Percentiles rank a stretch among this genome's conserved stretches.
phyloP scores from a whole-genome alignment of 2,113 vertebrate genomes.

The Ptilorrhoa leucosticta region DNA sequence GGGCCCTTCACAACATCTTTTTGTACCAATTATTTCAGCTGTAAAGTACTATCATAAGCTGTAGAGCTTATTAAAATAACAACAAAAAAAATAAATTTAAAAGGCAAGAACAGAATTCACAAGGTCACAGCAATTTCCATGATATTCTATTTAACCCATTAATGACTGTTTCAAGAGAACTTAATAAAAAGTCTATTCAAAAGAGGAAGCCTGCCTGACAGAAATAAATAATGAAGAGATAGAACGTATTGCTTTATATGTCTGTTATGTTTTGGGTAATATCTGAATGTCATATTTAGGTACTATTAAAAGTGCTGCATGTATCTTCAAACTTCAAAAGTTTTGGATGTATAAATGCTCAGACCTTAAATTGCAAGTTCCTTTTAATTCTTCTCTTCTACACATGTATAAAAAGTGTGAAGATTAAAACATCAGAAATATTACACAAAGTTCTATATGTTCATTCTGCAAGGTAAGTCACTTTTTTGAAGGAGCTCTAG shows the following conservation, averaged over 20 bases:
- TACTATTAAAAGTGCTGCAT: neutral
- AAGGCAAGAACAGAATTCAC: neutral
- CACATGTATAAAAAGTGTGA: neutral
- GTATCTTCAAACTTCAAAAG: neutral
- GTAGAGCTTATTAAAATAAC: neutral
- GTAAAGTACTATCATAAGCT: neutral
- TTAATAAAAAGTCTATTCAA: neutral
- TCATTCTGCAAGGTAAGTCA: constrained; percentile 1
- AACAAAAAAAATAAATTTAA: neutral
- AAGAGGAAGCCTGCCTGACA: neutral
- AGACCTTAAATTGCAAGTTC: neutral
- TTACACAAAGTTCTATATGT: neutral
- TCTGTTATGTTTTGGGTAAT: neutral
- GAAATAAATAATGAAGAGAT: neutral
- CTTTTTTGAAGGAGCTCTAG: neutral
- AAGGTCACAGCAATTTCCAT: neutral
- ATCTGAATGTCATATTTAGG: neutral
- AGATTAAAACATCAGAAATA: constrained; percentile 19
- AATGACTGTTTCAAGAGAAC: neutral
- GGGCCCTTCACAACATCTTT: neutral
- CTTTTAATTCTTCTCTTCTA: neutral
- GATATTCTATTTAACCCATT: neutral
- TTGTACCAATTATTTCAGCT: neutral
- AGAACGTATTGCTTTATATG: neutral
- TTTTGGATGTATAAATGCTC: neutral